phyloP scores from a whole-genome alignment of 2,797 vertebrate species.

The Mycteria americana region DNA sequence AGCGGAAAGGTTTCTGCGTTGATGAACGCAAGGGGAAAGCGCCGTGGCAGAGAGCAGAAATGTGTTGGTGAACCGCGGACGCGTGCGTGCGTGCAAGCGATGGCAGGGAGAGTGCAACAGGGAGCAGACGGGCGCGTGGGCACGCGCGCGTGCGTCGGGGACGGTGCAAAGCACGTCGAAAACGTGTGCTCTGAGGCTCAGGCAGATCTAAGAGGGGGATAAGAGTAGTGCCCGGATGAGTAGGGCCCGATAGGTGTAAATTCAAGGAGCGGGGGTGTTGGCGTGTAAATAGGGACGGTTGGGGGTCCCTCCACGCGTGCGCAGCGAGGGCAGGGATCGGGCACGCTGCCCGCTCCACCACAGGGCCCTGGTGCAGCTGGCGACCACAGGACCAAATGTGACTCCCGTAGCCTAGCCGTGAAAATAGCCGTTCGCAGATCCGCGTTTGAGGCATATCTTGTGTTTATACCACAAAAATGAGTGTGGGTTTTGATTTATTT shows the following conservation, averaged over 20 bases:
- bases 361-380: neutral
- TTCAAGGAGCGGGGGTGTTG: neutral
- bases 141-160: fast-evolving
- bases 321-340: neutral
- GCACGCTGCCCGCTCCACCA: fast-evolving
- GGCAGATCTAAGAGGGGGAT: neutral
- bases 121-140: neutral
- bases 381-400: neutral
- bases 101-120: neutral
- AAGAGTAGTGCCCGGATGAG: fast-evolving
- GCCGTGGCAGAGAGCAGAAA: neutral
- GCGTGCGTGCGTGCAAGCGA: fast-evolving
- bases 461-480: neutral
- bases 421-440: neutral
- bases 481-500: neutral
- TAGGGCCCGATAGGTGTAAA: neutral
- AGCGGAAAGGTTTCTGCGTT: neutral
- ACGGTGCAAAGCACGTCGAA: fast-evolving
- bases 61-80: neutral
- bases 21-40: fast-evolving
- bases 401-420: neutral
- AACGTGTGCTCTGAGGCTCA: fast-evolving
- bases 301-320: fast-evolving
- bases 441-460: neutral
- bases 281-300: neutral